phyloP scores from a whole-genome alignment of 2,113 vertebrate genomes.

The Epinephelus lanceolatus region DNA sequence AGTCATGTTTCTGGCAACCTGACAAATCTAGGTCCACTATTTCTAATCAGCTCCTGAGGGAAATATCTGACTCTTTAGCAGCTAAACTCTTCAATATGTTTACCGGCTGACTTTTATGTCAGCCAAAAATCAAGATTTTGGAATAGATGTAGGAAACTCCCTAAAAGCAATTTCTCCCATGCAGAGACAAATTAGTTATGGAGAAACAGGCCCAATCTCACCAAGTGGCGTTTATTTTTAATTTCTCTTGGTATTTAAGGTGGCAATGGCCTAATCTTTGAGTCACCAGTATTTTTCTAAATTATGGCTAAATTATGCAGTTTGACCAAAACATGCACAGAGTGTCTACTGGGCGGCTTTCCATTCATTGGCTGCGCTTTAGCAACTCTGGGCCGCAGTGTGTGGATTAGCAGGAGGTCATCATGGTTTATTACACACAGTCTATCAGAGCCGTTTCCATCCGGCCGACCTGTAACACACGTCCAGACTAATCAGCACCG shows the following conservation, averaged over 20 bases:
- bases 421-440: constrained; percentile 56
- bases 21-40: neutral
- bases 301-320: no score
- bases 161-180: neutral
- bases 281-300: neutral
- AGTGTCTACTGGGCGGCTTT: constrained; percentile 1
- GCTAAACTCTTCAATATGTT: neutral
- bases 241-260: no score
- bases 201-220: neutral
- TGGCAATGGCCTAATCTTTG: neutral
- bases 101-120: neutral
- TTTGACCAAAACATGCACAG: neutral
- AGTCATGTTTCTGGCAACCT: neutral
- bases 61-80: neutral
- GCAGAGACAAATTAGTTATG: neutral
- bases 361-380: neutral
- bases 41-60: neutral
- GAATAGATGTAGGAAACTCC: neutral
- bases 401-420: constrained; percentile 51
- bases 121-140: neutral
- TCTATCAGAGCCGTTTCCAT: constrained; percentile 54
- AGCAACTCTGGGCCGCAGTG: constrained; percentile 17
- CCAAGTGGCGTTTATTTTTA: neutral
- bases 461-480: constrained; percentile 25
- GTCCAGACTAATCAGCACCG: constrained; percentile 53